Percentiles rank a stretch among this genome's conserved stretches.
These are phyloP conservation scores for Ceramica pisi DNA, from an alignment of 2,888 invertebrate genomes.

Conservation along the genomic window DNA sequence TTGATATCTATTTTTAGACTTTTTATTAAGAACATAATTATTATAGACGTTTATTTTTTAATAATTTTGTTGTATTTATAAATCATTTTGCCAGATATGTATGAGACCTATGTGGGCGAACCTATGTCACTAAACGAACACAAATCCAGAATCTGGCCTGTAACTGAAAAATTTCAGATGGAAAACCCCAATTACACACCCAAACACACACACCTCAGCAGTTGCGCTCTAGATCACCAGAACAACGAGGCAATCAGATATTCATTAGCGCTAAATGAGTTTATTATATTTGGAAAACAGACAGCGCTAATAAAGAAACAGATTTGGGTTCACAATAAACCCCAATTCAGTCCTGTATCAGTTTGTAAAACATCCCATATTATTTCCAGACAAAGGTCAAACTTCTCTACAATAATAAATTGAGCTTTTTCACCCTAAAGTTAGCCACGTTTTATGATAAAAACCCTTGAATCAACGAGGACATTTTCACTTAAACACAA, in stretches of 20 bases:
- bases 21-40: background rate
- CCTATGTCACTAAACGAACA: background rate
- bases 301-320: background rate
- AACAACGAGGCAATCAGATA: background rate
- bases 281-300: background rate
- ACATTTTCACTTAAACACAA: constrained; percentile 25
- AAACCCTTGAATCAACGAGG: constrained; percentile 8
- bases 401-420: constrained; percentile 16
- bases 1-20: background rate
- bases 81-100: background rate
- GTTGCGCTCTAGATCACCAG: background rate
- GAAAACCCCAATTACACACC: background rate
- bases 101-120: background rate
- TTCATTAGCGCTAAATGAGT: background rate
- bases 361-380: constrained; percentile 13
- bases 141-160: background rate
- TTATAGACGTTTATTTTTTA: too few relatives aligned
- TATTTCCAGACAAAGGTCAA: constrained; percentile 38
- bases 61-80: too few relatives aligned
- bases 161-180: background rate
- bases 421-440: constrained; percentile 22
- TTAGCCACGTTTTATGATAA: constrained; percentile 16
- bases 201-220: background rate
- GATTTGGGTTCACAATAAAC: constrained; percentile 8
- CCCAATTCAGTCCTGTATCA: constrained; percentile 5